Base-by-base conservation (phyloP, 2,797 vertebrate genomes). In the Eremophila alpestris region DNA sequence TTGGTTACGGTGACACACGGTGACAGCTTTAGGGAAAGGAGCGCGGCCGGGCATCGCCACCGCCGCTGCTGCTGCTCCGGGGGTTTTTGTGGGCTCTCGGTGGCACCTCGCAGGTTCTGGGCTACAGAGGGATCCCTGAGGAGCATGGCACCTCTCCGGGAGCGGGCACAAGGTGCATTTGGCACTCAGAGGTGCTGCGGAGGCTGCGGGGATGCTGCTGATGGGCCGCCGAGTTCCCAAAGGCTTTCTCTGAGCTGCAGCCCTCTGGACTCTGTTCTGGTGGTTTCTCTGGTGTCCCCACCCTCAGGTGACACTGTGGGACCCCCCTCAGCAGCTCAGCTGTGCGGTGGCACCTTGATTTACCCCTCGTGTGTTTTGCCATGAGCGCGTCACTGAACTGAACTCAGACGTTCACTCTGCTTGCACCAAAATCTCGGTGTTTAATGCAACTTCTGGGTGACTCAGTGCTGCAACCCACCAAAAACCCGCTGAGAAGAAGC, bases 101-200 rank as follows among this genome's bases (percentile, higher is more conserved):
- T 12, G 58, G 71, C 46, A 29, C 58, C 70, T 16, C 36, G 46
- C 51, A 52, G 64, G 29, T 34, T 1, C 5, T 7, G 69, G 34
- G 1, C 18, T 34, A 2, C 1, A 7, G 11, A 14, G 52, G 23
- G 26, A 2, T 7, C 17, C 23, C 59, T 17, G 52, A 46, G 58
- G 59, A 80, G 45, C 0, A 1, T 8, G 67, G 3, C 32, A 4
- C 8, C 10, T 10, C 10, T 7, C 16, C 0, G 9, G 81, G 40
- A 62, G 8, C 3, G 13, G 73, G 78, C 41, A 58, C 30, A 10
- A 18, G 59, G 63, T 19, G 73, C 7, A 0, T 29, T n/a, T 30
- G 56, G 68, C 38, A 5, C 11, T 1, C 29, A 13, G 21, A 24
- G 2, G 20, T 2, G 60, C 27, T 40, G 68, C 17, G 40, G 58